These are phyloP conservation scores for Odobenus rosmarus DNA, from an alignment of 2,113 vertebrate species.

Conservation along the genomic window DNA sequence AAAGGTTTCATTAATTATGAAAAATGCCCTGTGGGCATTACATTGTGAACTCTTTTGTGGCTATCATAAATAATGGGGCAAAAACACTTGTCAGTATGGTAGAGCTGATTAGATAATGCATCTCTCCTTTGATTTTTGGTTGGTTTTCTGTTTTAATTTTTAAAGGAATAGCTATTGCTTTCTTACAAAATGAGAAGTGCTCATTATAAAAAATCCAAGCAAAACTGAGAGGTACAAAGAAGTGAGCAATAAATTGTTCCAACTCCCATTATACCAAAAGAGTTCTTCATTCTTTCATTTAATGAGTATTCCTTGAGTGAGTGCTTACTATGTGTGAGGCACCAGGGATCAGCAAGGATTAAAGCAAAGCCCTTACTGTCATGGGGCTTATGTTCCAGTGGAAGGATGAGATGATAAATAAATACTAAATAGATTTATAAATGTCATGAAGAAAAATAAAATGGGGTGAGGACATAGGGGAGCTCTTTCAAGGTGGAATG, in stretches of 20 bases:
- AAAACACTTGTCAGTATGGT: conserved; percentile 31
- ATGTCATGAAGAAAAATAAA: background rate
- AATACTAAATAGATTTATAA: background rate
- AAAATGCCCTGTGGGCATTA: conserved; percentile 48
- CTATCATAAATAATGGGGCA: conserved; percentile 55
- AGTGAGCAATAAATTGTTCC: background rate
- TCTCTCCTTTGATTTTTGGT: conserved; percentile 48
- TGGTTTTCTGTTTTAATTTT: conserved; percentile 60
- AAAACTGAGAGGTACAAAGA: conserved; percentile 31
- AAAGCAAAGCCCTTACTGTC: background rate
- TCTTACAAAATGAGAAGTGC: background rate
- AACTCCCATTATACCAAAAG: background rate
- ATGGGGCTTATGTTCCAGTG: background rate
- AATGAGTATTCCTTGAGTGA: background rate
- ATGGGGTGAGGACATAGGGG: background rate
- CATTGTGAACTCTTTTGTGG: conserved; percentile 52
- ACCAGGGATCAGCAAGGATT: background rate
- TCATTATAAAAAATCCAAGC: background rate
- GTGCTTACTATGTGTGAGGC: background rate
- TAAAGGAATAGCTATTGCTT: conserved; percentile 33
- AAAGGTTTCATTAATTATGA: conserved; percentile 69
- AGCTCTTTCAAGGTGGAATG: background rate
- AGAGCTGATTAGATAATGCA: conserved; percentile 50
- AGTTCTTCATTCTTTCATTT: background rate
- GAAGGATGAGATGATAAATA: background rate